Evolutionary conservation across 2,797 vertebrate genomes (phyloP).

Genomic region (Taenioides sp.): DNA sequence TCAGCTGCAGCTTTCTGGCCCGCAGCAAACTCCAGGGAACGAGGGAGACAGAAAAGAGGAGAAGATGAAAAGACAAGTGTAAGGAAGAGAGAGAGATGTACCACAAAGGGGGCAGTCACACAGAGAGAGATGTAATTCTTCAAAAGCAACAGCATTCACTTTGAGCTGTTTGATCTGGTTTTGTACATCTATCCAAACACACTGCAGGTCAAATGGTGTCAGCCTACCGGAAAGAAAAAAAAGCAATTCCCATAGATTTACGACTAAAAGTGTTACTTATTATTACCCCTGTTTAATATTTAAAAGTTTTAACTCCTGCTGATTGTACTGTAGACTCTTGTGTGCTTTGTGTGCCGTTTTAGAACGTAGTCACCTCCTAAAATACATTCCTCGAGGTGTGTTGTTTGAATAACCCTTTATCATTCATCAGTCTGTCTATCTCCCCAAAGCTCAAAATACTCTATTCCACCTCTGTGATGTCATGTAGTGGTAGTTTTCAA

Average conservation of each 20-base stretch:
- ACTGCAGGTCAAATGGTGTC: constrained; percentile 58
- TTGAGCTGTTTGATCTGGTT: constrained; percentile 69
- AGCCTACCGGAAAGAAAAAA: constrained; percentile 34
- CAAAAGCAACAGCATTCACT: constrained; percentile 71
- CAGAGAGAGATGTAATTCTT: constrained; percentile 61
- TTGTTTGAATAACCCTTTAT: too few species aligned
- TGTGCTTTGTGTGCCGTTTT: too few species aligned
- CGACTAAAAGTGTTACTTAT: constrained; percentile 29
- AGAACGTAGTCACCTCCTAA: too few species aligned
- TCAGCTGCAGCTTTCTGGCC: constrained; percentile 83
- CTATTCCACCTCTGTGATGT: too few species aligned
- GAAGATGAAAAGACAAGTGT: constrained; percentile 85
- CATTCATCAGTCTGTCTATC: too few species aligned
- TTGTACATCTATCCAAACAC: constrained; percentile 52
- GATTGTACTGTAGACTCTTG: too few species aligned
- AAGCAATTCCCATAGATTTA: constrained; percentile 26
- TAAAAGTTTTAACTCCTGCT: too few species aligned
- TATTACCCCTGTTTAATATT: background rate
- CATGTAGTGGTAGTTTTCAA: too few species aligned
- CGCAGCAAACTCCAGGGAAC: constrained; percentile 79
- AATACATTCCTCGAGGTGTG: too few species aligned
- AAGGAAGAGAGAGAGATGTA: constrained; percentile 73
- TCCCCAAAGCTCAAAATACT: too few species aligned
- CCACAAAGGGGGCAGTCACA: constrained; percentile 33
- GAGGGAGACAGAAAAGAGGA: constrained; percentile 76